These are phyloP conservation scores for Phataginus tricuspis DNA, from an alignment of 2,797 vertebrate species.

Conservation along the genomic window DNA sequence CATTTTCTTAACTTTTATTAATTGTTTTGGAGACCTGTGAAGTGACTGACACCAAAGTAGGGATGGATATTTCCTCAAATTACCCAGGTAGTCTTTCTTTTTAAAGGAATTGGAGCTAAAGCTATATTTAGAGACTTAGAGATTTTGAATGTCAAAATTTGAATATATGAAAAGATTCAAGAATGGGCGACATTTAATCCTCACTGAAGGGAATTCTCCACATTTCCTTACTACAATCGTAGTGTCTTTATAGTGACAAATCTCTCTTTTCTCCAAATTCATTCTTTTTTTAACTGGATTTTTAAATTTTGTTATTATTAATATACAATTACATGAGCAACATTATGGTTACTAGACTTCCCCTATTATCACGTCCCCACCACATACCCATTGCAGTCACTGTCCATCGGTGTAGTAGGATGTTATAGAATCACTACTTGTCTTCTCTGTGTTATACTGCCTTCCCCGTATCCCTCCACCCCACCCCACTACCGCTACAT, in stretches of 20 bases:
- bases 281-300: too few species aligned
- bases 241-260: not conserved
- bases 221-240: not conserved
- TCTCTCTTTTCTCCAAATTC: not conserved
- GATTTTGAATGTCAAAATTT: not conserved
- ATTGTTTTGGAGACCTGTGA: slow-evolving; percentile 35
- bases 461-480: too few species aligned
- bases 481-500: too few species aligned
- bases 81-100: slow-evolving; percentile 29
- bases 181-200: not conserved
- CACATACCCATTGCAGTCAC: too few species aligned
- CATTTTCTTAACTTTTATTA: slow-evolving; percentile 37
- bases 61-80: not conserved
- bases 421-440: too few species aligned
- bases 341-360: too few species aligned
- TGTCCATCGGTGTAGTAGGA: too few species aligned
- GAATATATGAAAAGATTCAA: not conserved
- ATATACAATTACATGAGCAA: too few species aligned
- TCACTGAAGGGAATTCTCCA: not conserved
- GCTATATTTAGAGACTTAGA: not conserved
- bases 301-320: too few species aligned
- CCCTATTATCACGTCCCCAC: too few species aligned
- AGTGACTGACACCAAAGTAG: not conserved
- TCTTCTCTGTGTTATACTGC: too few species aligned
- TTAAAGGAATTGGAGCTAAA: slow-evolving; percentile 32